These are phyloP conservation scores for Leptatherina wallacei DNA, from an alignment of 2,797 vertebrate genomes.

Conservation along the genomic window DNA sequence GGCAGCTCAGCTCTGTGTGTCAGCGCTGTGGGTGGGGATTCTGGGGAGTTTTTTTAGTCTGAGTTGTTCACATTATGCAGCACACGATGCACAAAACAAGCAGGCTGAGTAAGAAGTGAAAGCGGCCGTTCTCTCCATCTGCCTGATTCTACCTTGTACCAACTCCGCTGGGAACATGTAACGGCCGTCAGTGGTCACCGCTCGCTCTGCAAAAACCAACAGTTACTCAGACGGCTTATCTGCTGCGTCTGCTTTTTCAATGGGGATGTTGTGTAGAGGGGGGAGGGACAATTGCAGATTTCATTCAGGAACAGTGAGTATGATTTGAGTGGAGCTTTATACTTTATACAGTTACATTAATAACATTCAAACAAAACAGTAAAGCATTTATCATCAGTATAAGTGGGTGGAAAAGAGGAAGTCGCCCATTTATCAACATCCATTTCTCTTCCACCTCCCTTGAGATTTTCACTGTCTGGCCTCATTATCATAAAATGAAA, in stretches of 20 bases:
- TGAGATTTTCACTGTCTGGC: neutral
- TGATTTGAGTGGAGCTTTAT: neutral
- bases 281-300: conserved; percentile 8
- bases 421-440: neutral
- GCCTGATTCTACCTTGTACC: conserved; percentile 88
- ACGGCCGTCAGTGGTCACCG: conserved; percentile 92
- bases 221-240: conserved; percentile 55
- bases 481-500: neutral
- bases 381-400: conserved; percentile 11
- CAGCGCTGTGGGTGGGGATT: conserved; percentile 47
- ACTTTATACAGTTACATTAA: neutral
- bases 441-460: neutral
- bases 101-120: conserved; percentile 30
- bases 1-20: conserved; percentile 36
- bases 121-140: conserved; percentile 24
- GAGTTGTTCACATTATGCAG: conserved; percentile 54
- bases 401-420: conserved; percentile 13
- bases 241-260: conserved; percentile 12
- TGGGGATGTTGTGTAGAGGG: neutral
- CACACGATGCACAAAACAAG: conserved; percentile 58
- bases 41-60: conserved; percentile 36
- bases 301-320: conserved; percentile 13
- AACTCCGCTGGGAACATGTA: conserved; percentile 90
- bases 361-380: neutral
- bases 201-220: conserved; percentile 88